Base-by-base conservation (phyloP, 2,888 invertebrate species). In the Andrena praecox region DNA sequence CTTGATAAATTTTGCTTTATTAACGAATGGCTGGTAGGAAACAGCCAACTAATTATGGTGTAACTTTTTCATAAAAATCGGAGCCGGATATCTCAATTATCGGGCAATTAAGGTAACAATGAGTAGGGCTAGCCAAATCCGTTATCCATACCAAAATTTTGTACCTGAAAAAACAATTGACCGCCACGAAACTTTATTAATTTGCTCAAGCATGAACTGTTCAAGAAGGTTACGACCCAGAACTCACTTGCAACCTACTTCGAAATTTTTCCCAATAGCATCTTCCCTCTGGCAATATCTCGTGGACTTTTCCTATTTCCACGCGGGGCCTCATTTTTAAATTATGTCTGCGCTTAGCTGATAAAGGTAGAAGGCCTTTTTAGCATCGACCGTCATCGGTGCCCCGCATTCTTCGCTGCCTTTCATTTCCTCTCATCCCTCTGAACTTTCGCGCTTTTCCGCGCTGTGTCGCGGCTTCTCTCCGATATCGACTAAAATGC, bases 301-400 rank as follows among this genome's bases (percentile, higher is more conserved):
- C 77, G 16, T 10, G 70, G 59, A 67, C 54, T 77, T 79, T 54
- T 24, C 24, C 27, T 67, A 42, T 62, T 52, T 62, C 24, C 76
- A 56, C 50, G 24, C 12, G 50, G 66, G 64, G 66, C 60, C 69
- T 74, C 68, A 67, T 84, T 79, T 86, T 84, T 79, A 85, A 86
- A 86, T 86, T 86, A 86, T 84, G 86, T 72, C 85, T 84, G 86
- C 69, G 54, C 69, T 29, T 24, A 64, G 64, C 80, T 76, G 86
- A 86, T 86, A 86, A 86, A 86, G 70, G 70, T 68, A 54, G 74
- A 33, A 86, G 75, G 77, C 80, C 82, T 86, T 82, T 86, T 85
- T 73, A 72, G 54, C 77, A 80, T 86, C 80, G 84, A 56, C 71
- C 76, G 54, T 84, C 86, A 85, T 85, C 82, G 84, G 64, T 77